Percentiles rank a stretch among this genome's conserved stretches.
These are phyloP conservation scores for Drosophila equinoxialis DNA, from an alignment of 1,140 invertebrate species.

Conservation along the genomic window DNA sequence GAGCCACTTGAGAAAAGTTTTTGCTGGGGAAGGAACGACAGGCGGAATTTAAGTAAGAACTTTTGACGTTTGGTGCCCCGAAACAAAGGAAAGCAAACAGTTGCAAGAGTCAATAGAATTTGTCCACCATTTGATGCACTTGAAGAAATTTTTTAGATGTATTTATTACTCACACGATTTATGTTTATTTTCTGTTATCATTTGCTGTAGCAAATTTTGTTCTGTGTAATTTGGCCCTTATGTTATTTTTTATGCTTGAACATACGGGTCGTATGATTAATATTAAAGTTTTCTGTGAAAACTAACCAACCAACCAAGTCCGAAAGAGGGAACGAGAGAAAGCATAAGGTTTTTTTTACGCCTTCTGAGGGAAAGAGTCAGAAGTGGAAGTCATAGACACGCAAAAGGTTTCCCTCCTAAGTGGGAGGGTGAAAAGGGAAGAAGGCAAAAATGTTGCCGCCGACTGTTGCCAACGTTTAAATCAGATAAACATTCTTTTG, in stretches of 20 bases:
- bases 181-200: neutral
- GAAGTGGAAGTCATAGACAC: conserved; percentile 42
- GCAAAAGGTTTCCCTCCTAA: conserved; percentile 55
- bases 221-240: neutral
- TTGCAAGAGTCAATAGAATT: conserved; percentile 56
- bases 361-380: neutral
- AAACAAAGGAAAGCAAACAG: conserved; percentile 38
- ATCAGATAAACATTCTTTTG: conserved; percentile 72
- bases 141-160: conserved; percentile 25
- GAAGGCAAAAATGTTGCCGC: conserved; percentile 35
- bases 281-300: conserved; percentile 77
- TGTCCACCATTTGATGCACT: conserved; percentile 20
- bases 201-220: neutral
- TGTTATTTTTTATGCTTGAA: conserved; percentile 31
- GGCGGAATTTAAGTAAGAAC: conserved; percentile 75
- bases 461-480: conserved; percentile 71
- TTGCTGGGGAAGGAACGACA: conserved; percentile 31
- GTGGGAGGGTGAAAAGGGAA: conserved; percentile 1
- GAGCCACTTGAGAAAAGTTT: conserved; percentile 77
- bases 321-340: conserved; percentile 6
- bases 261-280: conserved; percentile 77
- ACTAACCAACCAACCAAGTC: conserved; percentile 48
- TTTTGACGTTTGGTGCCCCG: conserved; percentile 72
- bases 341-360: conserved; percentile 64
- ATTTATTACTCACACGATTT: neutral